A percentile compares a stretch with the other conserved stretches of the same genome.
Evolutionary conservation across 1,140 invertebrate genomes (phyloP).

Genomic region (Helicorthomorpha holstii): DNA sequence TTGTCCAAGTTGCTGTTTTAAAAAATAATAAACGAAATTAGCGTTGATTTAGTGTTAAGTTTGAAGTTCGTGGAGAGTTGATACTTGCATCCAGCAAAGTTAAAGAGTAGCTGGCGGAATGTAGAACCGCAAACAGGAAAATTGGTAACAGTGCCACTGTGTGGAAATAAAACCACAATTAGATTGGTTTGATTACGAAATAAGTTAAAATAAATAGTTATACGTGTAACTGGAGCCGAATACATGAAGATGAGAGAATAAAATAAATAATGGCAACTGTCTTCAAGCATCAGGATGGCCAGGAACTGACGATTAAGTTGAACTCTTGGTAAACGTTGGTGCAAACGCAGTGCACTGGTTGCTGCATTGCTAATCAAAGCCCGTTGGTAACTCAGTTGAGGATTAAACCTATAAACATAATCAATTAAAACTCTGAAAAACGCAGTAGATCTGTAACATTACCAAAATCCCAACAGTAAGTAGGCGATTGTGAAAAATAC

Average conservation of each 20-base stretch:
- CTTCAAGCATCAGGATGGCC: slow-evolving; percentile 58
- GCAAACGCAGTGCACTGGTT: slow-evolving; percentile 77
- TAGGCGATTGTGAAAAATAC: slow-evolving; percentile 67
- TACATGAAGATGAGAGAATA: slow-evolving; percentile 87
- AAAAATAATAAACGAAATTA: slow-evolving; percentile 11
- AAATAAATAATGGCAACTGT: slow-evolving; percentile 90
- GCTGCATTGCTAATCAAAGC: slow-evolving; percentile 78
- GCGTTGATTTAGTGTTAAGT: too few relatives aligned
- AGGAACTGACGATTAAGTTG: slow-evolving; percentile 65
- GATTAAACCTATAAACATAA: slow-evolving; percentile 26
- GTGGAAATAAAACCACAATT: background rate
- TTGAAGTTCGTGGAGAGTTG: too few relatives aligned
- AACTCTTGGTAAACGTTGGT: slow-evolving; percentile 64
- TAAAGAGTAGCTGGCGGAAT: slow-evolving; percentile 75
- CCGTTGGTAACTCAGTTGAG: slow-evolving; percentile 74
- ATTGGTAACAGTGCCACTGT: slow-evolving; percentile 76
- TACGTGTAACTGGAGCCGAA: slow-evolving; percentile 69
- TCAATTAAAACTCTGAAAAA: background rate
- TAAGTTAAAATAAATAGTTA: slow-evolving; percentile 27
- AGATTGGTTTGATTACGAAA: background rate
- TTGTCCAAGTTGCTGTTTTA: slow-evolving; percentile 71
- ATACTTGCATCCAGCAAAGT: slow-evolving; percentile 68
- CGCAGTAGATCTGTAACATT: slow-evolving; percentile 23
- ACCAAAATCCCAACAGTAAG: slow-evolving; percentile 77
- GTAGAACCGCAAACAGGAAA: slow-evolving; percentile 73